phyloP scores from a whole-genome alignment of 2,797 vertebrate genomes.

The Coregonus suidteri region DNA sequence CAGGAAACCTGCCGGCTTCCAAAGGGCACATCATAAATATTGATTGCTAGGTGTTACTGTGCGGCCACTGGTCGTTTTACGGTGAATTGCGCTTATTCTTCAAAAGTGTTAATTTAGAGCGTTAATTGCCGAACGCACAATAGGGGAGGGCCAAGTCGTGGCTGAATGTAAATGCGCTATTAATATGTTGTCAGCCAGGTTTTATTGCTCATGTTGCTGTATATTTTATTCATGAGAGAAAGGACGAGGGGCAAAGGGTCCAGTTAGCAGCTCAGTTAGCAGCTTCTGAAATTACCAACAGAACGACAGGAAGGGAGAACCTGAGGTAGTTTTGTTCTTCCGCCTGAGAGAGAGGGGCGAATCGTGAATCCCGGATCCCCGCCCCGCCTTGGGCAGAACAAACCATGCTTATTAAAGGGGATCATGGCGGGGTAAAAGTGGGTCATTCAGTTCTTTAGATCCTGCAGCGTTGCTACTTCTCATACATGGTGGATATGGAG shows the following conservation, averaged over 20 bases:
- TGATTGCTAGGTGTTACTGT: constrained; percentile 48
- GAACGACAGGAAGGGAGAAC: constrained; percentile 35
- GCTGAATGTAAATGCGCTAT: constrained; percentile 64
- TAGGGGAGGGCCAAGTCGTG: constrained; percentile 53
- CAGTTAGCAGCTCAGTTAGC: neutral
- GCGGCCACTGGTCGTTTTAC: neutral
- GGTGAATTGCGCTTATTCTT: constrained; percentile 60
- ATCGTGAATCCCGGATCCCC: constrained; percentile 12
- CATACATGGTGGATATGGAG: constrained; percentile 34
- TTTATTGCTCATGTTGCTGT: constrained; percentile 49
- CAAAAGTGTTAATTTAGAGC: constrained; percentile 67
- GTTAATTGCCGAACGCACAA: constrained; percentile 69
- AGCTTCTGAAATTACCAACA: constrained; percentile 41
- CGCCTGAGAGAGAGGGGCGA: neutral
- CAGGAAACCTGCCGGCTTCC: neutral
- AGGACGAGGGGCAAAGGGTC: constrained; percentile 6
- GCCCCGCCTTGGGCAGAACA: constrained; percentile 25
- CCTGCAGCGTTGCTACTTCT: constrained; percentile 40
- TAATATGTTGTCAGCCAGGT: constrained; percentile 54
- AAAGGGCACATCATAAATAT: constrained; percentile 63
- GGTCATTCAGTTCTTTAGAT: constrained; percentile 30
- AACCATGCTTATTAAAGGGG: constrained; percentile 37
- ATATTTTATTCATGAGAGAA: constrained; percentile 62
- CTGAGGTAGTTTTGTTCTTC: constrained; percentile 20
- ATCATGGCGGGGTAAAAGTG: constrained; percentile 27